Evolutionary conservation across 2,888 invertebrate genomes (phyloP).

Genomic region (Dioctria rufipes): DNA sequence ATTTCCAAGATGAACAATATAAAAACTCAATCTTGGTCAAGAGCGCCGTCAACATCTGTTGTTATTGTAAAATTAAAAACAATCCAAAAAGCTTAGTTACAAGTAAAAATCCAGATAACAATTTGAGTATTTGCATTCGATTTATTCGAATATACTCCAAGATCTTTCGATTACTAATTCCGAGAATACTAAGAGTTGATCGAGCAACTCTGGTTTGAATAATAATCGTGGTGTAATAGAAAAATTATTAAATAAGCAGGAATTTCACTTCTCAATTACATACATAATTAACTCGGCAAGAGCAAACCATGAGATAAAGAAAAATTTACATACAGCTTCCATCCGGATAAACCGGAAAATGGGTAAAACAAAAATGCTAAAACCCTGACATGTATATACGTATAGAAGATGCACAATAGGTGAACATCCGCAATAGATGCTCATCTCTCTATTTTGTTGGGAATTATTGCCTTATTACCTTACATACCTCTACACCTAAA

Average conservation of each 20-base stretch:
- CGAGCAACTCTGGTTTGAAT: neutral
- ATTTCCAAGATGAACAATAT: too few relatives aligned
- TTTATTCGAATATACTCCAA: too few relatives aligned
- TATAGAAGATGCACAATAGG: constrained; percentile 13
- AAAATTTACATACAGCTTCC: constrained; percentile 36
- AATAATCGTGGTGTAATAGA: neutral
- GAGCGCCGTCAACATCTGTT: too few relatives aligned
- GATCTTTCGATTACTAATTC: too few relatives aligned
- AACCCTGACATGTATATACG: neutral
- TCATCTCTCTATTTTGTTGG: neutral
- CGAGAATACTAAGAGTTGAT: neutral
- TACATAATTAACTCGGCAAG: constrained; percentile 1
- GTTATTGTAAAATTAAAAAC: too few relatives aligned
- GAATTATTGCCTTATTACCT: constrained; percentile 7
- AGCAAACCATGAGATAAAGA: constrained; percentile 1
- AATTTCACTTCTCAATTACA: neutral
- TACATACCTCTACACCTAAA: too few relatives aligned
- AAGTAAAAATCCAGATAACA: too few relatives aligned
- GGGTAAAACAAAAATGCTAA: neutral
- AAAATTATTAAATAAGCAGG: neutral
- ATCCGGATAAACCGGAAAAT: constrained; percentile 14
- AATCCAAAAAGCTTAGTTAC: too few relatives aligned
- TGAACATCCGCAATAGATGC: constrained; percentile 15
- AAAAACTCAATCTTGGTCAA: too few relatives aligned
- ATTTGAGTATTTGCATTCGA: too few relatives aligned